A percentile compares a stretch with the other conserved stretches of the same genome.
These are phyloP conservation scores for Smittia aterrima DNA, from an alignment of 2,888 invertebrate genomes.

Conservation along the genomic window DNA sequence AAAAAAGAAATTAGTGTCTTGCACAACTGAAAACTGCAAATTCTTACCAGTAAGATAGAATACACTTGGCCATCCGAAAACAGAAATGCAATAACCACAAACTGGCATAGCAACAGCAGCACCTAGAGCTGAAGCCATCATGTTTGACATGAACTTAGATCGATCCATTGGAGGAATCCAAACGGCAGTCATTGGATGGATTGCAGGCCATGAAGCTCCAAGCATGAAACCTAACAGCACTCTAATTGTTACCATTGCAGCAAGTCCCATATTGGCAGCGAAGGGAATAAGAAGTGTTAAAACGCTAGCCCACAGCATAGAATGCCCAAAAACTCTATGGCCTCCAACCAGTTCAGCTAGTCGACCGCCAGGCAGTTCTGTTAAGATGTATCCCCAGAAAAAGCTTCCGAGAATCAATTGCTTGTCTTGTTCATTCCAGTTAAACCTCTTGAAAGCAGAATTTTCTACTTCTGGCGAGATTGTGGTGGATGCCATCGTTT, in stretches of 20 bases:
- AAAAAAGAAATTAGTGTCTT: not conserved
- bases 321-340: conserved; percentile 80
- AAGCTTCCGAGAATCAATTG: conserved; percentile 82
- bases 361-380: conserved; percentile 84
- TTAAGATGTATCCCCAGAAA: conserved; percentile 90
- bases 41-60: conserved; percentile 77
- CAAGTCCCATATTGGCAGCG: conserved; percentile 68
- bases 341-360: conserved; percentile 82
- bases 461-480: not conserved
- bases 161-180: conserved; percentile 95
- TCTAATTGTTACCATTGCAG: conserved; percentile 68
- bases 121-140: conserved; percentile 91
- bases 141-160: conserved; percentile 87
- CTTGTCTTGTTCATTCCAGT: conserved; percentile 76
- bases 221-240: conserved; percentile 74
- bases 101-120: conserved; percentile 88
- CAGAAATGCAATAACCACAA: conserved; percentile 76
- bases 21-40: not conserved
- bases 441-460: conserved; percentile 57
- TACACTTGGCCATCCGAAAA: conserved; percentile 83
- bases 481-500: conserved; percentile 20
- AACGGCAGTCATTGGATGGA: conserved; percentile 86
- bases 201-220: conserved; percentile 86
- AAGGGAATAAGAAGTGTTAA: conserved; percentile 78
- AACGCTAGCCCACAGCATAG: conserved; percentile 76